Evolutionary conservation across 2,888 invertebrate genomes (phyloP), one percentile per base, ranked within the genome.

Genomic region (Chymomyza caudatula): DNA sequence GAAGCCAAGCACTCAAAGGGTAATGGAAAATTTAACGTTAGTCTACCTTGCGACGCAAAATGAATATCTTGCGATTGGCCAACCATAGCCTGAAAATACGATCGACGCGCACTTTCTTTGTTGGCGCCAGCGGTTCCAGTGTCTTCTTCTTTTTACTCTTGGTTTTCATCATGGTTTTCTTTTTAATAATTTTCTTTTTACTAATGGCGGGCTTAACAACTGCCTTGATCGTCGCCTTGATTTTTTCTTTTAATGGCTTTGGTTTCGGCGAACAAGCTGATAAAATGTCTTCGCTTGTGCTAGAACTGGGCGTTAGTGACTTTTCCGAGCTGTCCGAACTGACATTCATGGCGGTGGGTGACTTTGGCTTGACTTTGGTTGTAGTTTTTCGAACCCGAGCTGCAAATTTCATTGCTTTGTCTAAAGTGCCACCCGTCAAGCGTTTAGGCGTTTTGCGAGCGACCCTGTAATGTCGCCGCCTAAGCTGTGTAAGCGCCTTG

Each of bases 71-170:
- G 42, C 86, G 78, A 43, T 83, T 78, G 22, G 73, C 81, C 67
- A 88, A 65, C 87, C 88, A 88, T 57, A 86, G 69, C 5, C 88
- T 81, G 23, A 88, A 67, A 29, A 76, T 84, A 23, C 86, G 77
- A 59, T 60, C 73, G 53, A 85, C 63, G 3, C 73, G 84, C 37
- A 67, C 47, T 51, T 80, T 82, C 5, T 63, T 57, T 1, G 54
- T 57, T 1, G 54, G 11, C 4, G 20, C 20, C 1, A 47, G 4
- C 25, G 73, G 73, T n/a, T 37, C 25, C 22, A n/a, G n/a, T n/a
- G 57, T 73, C 37, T 78, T 71, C 3, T 56, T 59, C 29, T 71
- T 83, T 44, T 67, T 74, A 20, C 69, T 77, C 4, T 67, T 74
- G 13, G 3, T 44, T 3, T 60, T 54, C 29, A 71, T 76, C 11